phyloP scores from a whole-genome alignment of 2,113 vertebrate genomes.

The Lutjanus erythropterus region DNA sequence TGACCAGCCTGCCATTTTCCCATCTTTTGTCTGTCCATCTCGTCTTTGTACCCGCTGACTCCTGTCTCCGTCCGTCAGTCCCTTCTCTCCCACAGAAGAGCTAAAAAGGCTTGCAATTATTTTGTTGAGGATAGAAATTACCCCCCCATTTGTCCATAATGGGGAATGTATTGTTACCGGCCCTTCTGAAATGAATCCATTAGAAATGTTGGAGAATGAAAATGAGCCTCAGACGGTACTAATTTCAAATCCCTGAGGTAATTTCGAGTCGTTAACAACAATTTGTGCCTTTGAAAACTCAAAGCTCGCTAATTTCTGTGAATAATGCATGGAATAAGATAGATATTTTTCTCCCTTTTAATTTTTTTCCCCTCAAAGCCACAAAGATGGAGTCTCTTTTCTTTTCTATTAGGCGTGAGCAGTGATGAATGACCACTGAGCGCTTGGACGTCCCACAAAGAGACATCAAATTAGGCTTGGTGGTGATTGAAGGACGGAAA shows the following conservation, averaged over 20 bases:
- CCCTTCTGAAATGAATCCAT: slow-evolving; percentile 70
- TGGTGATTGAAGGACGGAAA: slow-evolving; percentile 29
- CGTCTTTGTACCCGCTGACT: not conserved
- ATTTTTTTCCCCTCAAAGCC: slow-evolving; percentile 17
- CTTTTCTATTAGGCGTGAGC: not conserved
- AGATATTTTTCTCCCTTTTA: slow-evolving; percentile 40
- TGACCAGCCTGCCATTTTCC: not conserved
- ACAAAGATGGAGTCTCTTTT: slow-evolving; percentile 17
- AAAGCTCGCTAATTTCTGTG: slow-evolving; percentile 52
- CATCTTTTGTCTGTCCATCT: not conserved
- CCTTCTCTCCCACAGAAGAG: slow-evolving; percentile 7
- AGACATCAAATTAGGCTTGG: slow-evolving; percentile 32
- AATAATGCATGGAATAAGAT: slow-evolving; percentile 57
- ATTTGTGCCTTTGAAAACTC: slow-evolving; percentile 67
- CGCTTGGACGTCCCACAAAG: slow-evolving; percentile 26
- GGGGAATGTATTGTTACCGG: slow-evolving; percentile 40
- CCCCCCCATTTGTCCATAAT: slow-evolving; percentile 57
- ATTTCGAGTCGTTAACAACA: slow-evolving; percentile 70
- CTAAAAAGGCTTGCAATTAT: slow-evolving; percentile 50
- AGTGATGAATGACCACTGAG: slow-evolving; percentile 30
- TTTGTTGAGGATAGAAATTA: slow-evolving; percentile 51
- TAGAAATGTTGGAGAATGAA: slow-evolving; percentile 56
- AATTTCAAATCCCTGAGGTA: slow-evolving; percentile 66
- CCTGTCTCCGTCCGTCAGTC: not conserved
- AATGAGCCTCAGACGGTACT: slow-evolving; percentile 56